Base-by-base conservation (phyloP, 2,888 invertebrate species). In the Formica aserva region DNA sequence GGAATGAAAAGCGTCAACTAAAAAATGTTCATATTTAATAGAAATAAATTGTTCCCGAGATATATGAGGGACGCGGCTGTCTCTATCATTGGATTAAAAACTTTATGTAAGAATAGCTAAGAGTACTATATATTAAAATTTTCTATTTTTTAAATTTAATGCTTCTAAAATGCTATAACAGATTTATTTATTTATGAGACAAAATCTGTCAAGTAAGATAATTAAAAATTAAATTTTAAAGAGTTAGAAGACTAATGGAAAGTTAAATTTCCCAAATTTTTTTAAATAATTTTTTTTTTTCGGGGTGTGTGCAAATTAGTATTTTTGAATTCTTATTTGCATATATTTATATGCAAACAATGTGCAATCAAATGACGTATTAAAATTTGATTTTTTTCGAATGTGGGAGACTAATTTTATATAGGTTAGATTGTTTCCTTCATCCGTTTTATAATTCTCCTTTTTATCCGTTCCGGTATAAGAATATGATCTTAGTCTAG, bases 21-120 rank as follows among this genome's bases (percentile, higher is more conserved):
- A 76, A 81, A 41, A 81, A 29, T n/a, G 52, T 32, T 63, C 60
- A 80, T 80, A 69, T 78, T 60, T 69, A 78, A 69, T 69, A 48
- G 60, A 9, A 69, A 78, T 78, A 78, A 78, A 71, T 62, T 22
- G 41, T 60, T 62, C 5, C 13, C 48, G 22, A 48, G 45, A 62
- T 63, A n/a, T 48, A 18, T 18, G 8, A 3, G 35, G 1, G 60
- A 69, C 18, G 35, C n/a, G 13, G 45, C 60, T 60, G n/a, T 60
- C 45, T 35, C 11, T 11, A 76, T 18, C 26, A 38, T 18, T n/a
- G 41, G 26, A 22, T 0, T 62, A 15, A 75, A 75, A 63, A 63
- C n/a, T 38, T 63, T 11, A 63, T 62, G 15, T n/a, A 35, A 74
- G 18, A 65, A 55, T 45, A 15, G 2, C 18, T 26, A 13, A 32